Evolutionary conservation across 1,140 invertebrate genomes (phyloP), one percentile per base, ranked within the genome.

Genomic region (Gryllus bimaculatus): DNA sequence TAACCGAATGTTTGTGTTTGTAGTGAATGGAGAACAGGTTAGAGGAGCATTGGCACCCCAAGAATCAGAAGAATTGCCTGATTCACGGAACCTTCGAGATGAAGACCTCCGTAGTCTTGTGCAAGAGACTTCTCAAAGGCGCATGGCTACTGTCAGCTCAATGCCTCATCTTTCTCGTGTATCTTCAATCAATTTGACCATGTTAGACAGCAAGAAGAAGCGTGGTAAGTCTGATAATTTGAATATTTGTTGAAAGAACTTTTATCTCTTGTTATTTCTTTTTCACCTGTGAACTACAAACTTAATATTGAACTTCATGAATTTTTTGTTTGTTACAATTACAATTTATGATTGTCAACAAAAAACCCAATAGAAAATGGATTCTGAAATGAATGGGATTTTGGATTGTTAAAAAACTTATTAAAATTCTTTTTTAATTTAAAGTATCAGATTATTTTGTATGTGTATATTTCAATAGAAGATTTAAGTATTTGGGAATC

Each of bases 151-250:
- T 81, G 89, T 93, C 0, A 90, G 91, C 8, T 93, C 93, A 0
- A 92, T 95, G 86, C 92, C 94, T 4, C 92, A 94, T 82, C 86
- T 95, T 8, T 93, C 93, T 8, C 88, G 93, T 18, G 93, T 94
- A 4, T 94, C 93, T 81, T 94, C 93, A 7, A 93, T 94, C 73
- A 95, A 95, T 85, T 83, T 95, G 39, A 93, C 93, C 80, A 90
- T 94, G 85, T 83, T 95, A 26, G 92, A 93, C 79, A 90, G 90
- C 26, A 91, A 93, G 80, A 89, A 89, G 81, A 92, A 93, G 82
- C 85, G 90, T 21, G 89, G 88, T 81, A 76, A 76, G 21, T 80
- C 0, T 4, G 0, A 8, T 20, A 3, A 10, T 21, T 15, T 75
- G 74, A 26, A 20, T 26, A 75, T 0, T 20, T 21, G 15, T 75